These are phyloP conservation scores for Myotis lucifugus DNA, from an alignment of 2,113 vertebrate species.

Conservation along the genomic window DNA sequence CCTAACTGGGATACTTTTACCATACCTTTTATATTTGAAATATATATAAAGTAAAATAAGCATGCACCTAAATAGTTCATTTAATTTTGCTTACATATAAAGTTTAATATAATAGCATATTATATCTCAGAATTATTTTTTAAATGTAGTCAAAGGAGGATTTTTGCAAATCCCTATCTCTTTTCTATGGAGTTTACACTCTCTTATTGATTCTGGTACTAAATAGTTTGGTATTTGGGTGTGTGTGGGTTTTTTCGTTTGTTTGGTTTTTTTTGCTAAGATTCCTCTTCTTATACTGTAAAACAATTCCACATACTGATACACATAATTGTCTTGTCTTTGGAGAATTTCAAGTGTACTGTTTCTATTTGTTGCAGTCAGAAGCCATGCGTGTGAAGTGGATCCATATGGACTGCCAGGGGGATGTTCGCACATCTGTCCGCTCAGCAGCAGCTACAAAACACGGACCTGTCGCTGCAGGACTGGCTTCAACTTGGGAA, in stretches of 20 bases:
- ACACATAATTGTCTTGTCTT: conserved; percentile 16
- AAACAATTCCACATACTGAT: conserved; percentile 47
- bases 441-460: conserved; percentile 96
- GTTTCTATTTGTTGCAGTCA: conserved; percentile 85
- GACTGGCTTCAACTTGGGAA: conserved; percentile 92
- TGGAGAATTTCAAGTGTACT: conserved; percentile 66
- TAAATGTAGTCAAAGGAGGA: background rate
- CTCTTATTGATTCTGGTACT: background rate
- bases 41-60: background rate
- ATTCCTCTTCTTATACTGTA: background rate
- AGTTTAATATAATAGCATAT: background rate
- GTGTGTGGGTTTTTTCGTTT: background rate
- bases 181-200: background rate
- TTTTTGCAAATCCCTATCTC: background rate
- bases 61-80: background rate
- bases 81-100: background rate
- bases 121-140: background rate
- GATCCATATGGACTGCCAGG: conserved; percentile 91
- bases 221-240: background rate
- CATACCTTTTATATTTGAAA: background rate
- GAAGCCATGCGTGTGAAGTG: conserved; percentile 93
- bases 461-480: conserved; percentile 95
- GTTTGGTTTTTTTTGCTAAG: background rate
- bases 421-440: conserved; percentile 95
- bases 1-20: background rate